These are phyloP conservation scores for Colletes latitarsis DNA, from an alignment of 1,140 invertebrate genomes.

Conservation along the genomic window DNA sequence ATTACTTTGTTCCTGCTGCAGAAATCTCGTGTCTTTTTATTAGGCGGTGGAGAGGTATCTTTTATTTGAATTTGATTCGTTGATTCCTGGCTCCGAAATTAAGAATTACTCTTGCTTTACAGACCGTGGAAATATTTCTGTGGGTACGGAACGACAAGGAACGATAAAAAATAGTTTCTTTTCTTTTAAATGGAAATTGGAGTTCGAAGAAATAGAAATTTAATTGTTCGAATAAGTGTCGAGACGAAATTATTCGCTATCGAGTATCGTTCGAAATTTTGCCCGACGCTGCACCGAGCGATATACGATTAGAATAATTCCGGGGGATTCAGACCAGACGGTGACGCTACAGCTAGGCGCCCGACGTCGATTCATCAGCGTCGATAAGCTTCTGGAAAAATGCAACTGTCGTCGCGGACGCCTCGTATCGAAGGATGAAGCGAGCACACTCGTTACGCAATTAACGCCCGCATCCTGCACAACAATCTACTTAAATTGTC, in stretches of 20 bases:
- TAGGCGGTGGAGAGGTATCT: background rate
- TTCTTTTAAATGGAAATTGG: too few relatives aligned
- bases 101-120: too few relatives aligned
- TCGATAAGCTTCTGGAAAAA: constrained; percentile 63
- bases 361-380: constrained; percentile 53
- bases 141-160: too few relatives aligned
- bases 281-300: background rate
- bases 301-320: constrained; percentile 27
- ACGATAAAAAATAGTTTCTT: too few relatives aligned
- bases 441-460: constrained; percentile 50
- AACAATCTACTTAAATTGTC: constrained; percentile 34
- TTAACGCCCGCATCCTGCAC: constrained; percentile 60
- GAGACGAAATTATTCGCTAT: too few relatives aligned
- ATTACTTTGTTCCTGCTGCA: background rate
- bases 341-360: constrained; percentile 43
- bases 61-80: background rate
- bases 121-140: too few relatives aligned
- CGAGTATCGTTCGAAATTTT: too few relatives aligned
- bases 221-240: too few relatives aligned
- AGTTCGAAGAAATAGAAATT: too few relatives aligned
- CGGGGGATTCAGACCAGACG: constrained; percentile 27
- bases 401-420: constrained; percentile 42
- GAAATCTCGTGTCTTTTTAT: background rate
- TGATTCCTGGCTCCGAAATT: too few relatives aligned
- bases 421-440: constrained; percentile 43